Base-by-base conservation (phyloP, 2,113 vertebrate species). In the Rhinopomastus cyanomelas region DNA sequence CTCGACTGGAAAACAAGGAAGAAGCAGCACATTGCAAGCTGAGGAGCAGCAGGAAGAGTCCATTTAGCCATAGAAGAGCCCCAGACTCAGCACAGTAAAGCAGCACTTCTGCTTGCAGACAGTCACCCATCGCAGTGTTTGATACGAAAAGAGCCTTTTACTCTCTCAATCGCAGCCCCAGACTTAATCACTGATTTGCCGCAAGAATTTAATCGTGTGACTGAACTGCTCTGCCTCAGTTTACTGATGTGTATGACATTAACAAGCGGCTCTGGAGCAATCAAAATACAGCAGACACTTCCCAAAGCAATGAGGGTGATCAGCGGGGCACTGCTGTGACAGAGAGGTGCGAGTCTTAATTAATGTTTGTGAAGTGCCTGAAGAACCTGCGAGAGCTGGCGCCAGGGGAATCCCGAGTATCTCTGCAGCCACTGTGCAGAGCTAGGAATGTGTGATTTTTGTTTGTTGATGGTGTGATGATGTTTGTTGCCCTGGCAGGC, bases 361-460 rank as follows among this genome's bases (percentile, higher is more conserved):
- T 91, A 88, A 81, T 72, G 73, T 88, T 95, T 92, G 55, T 81
- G 68, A 93, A 88, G 85, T 20, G 77, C 77, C 83, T 65, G 57
- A 75, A 84, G 85, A 92, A 61, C 74, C 60, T 25, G 69, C 36
- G 73, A 68, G 89, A 78, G 80, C 66, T 51, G 61, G 65, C 0
- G 1, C 36, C 1, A 0, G 64, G 83, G 90, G 90, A 94, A 91
- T 88, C 57, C 59, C 53, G 75, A 86, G 59, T 84, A 92, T 95
- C 94, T 75, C 84, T 57, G 62, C 62, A 61, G 68, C 88, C 88
- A 91, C 81, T 96, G 91, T 92, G 73, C 73, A 81, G 90, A 88
- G 93, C 86, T 42, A 56, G 68, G 94, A 95, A 90, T 65, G 84
- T 72, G 93, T 81, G 67, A 94, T 94, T 37, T n/a, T n/a, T n/a